These are phyloP conservation scores for Phocoena sinus DNA, from an alignment of 2,113 vertebrate species.

Conservation along the genomic window DNA sequence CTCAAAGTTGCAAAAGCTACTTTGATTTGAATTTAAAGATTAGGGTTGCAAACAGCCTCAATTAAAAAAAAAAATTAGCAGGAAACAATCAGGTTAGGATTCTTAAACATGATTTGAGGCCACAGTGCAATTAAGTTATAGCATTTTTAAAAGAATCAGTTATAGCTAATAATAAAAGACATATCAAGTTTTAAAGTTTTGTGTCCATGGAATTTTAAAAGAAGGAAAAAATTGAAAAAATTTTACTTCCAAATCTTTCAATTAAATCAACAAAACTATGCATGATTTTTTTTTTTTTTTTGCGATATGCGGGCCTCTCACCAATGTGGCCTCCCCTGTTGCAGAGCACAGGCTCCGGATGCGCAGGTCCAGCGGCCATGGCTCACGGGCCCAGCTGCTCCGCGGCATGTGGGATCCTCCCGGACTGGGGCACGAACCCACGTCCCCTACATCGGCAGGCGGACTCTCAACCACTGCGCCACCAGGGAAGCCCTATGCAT, in stretches of 20 bases:
- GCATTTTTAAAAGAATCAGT: background rate
- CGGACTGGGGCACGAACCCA: too few species aligned
- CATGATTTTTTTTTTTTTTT: background rate
- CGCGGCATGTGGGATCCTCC: too few species aligned
- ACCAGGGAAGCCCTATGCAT: background rate
- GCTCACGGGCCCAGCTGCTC: too few species aligned
- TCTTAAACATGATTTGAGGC: background rate
- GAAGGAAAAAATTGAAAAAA: background rate
- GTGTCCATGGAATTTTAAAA: background rate
- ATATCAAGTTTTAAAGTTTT: background rate
- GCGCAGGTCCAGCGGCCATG: too few species aligned
- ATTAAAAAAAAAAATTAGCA: background rate
- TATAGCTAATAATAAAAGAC: background rate
- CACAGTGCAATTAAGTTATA: background rate
- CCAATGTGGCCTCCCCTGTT: too few species aligned
- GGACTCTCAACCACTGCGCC: too few species aligned
- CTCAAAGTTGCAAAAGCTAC: background rate
- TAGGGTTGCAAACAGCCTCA: background rate
- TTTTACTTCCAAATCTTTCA: background rate
- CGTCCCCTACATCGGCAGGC: too few species aligned
- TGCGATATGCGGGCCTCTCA: too few species aligned
- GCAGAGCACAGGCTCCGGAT: too few species aligned
- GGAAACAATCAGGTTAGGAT: background rate
- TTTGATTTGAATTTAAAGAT: background rate
- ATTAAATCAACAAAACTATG: background rate